Conservation (phyloP, 2,113 vertebrate species). For the Syngnathoides biaculeatus region DNA sequence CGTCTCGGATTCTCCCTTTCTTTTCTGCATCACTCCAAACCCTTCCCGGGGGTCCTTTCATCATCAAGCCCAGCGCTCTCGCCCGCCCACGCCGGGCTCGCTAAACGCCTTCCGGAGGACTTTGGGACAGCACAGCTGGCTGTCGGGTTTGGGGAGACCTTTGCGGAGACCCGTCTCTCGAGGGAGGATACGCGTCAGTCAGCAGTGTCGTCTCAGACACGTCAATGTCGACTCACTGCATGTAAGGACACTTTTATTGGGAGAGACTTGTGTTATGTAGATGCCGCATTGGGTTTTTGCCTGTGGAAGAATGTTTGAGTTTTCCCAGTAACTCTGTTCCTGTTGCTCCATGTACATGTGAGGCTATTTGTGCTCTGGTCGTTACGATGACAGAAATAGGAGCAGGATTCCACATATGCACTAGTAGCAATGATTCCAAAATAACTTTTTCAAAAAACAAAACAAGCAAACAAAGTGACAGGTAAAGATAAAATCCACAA, state of each 20-base stretch:
- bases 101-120: slow-evolving; percentile 44
- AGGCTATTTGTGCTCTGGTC: background rate
- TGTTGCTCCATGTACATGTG: background rate
- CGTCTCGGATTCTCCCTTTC: slow-evolving; percentile 44
- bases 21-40: slow-evolving; percentile 30
- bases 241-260: slow-evolving; percentile 40
- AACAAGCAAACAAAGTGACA: background rate
- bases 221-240: slow-evolving; percentile 17
- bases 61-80: slow-evolving; percentile 39
- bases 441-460: background rate
- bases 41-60: slow-evolving; percentile 34
- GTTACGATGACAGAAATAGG: background rate
- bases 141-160: slow-evolving; percentile 42
- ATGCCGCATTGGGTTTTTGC: background rate
- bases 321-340: background rate
- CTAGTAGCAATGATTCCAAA: background rate
- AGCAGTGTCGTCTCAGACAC: slow-evolving; percentile 13
- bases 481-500: no score
- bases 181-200: slow-evolving; percentile 30
- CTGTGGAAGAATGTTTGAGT: slow-evolving; percentile 1
- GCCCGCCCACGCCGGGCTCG: slow-evolving; percentile 40
- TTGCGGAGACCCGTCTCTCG: slow-evolving; percentile 21
- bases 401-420: background rate
- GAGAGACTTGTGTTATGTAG: background rate
- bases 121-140: slow-evolving; percentile 45